Percentiles rank a stretch among this genome's conserved stretches.
Conservation (phyloP, 2,797 vertebrate species). For the Hephaestus fuliginosus region DNA sequence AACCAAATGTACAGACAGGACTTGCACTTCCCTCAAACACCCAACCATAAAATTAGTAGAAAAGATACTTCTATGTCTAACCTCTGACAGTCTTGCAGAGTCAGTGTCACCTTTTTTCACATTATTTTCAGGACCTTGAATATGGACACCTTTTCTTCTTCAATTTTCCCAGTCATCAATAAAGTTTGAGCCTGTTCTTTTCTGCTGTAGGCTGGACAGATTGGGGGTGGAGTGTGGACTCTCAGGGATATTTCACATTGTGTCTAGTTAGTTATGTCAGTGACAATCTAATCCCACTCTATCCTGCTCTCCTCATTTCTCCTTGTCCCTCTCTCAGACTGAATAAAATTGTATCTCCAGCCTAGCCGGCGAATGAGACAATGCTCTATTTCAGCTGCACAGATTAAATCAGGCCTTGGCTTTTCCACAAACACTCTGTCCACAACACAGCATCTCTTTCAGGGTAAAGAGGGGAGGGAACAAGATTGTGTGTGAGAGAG, state of each 20-base stretch:
- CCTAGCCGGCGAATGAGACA: slow-evolving; percentile 40
- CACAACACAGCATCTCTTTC: slow-evolving; percentile 55
- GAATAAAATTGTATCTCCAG: slow-evolving; percentile 48
- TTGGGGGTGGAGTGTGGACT: slow-evolving; percentile 31
- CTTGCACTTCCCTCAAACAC: not conserved
- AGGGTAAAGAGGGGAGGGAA: slow-evolving; percentile 23
- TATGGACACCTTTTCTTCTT: slow-evolving; percentile 1
- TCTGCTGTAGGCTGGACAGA: slow-evolving; percentile 30
- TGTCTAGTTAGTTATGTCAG: slow-evolving; percentile 56
- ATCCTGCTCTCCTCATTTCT: slow-evolving; percentile 50
- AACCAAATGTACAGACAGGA: too few relatives aligned
- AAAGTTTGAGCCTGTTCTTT: slow-evolving; percentile 33
- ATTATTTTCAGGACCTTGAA: slow-evolving; percentile 12
- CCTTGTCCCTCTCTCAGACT: slow-evolving; percentile 27
- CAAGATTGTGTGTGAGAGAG: slow-evolving; percentile 16
- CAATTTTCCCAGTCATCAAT: slow-evolving; percentile 28
- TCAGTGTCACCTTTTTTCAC: not conserved
- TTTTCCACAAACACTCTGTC: slow-evolving; percentile 47
- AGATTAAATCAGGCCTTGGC: slow-evolving; percentile 66
- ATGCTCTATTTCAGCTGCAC: slow-evolving; percentile 52
- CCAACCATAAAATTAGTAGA: not conserved
- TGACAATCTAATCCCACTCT: slow-evolving; percentile 63
- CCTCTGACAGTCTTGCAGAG: not conserved
- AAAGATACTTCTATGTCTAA: not conserved
- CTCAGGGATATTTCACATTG: slow-evolving; percentile 51